phyloP scores from a whole-genome alignment of 2,113 vertebrate species.

The Coturnix japonica region DNA sequence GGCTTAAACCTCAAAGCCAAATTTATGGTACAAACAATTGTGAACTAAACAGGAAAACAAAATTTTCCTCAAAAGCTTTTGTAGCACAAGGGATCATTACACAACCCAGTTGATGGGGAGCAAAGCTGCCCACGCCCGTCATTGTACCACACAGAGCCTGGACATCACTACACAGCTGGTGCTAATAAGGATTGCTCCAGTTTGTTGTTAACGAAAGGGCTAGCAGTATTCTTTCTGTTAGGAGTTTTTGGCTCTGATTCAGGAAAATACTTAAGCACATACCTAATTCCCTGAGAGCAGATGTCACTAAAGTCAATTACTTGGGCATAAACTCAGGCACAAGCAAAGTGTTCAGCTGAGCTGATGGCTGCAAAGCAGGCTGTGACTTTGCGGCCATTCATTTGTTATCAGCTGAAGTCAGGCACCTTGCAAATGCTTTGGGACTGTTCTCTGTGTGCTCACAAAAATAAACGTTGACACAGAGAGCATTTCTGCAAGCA shows the following conservation, averaged over 20 bases:
- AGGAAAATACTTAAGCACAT: constrained; percentile 67
- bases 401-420: constrained; percentile 65
- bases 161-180: constrained; percentile 2
- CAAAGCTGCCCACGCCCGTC: rapidly evolving
- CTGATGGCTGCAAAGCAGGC: constrained; percentile 56
- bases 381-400: constrained; percentile 62
- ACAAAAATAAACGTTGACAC: constrained; percentile 54
- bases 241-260: constrained; percentile 53
- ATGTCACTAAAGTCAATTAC: constrained; percentile 69
- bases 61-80: not conserved
- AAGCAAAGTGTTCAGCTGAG: constrained; percentile 55
- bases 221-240: constrained; percentile 42
- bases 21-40: not conserved
- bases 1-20: not conserved
- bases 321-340: constrained; percentile 62
- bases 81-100: rapidly evolving
- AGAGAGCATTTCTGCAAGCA: constrained; percentile 35
- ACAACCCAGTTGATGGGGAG: not conserved
- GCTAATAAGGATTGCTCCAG: constrained; percentile 15
- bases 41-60: not conserved
- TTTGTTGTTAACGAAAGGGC: constrained; percentile 35
- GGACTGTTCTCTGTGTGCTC: constrained; percentile 45
- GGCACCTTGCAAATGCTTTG: constrained; percentile 54
- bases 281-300: constrained; percentile 59
- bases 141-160: not conserved